Conservation (phyloP, 2,888 invertebrate species). For the Patella ulyssiponensis region DNA sequence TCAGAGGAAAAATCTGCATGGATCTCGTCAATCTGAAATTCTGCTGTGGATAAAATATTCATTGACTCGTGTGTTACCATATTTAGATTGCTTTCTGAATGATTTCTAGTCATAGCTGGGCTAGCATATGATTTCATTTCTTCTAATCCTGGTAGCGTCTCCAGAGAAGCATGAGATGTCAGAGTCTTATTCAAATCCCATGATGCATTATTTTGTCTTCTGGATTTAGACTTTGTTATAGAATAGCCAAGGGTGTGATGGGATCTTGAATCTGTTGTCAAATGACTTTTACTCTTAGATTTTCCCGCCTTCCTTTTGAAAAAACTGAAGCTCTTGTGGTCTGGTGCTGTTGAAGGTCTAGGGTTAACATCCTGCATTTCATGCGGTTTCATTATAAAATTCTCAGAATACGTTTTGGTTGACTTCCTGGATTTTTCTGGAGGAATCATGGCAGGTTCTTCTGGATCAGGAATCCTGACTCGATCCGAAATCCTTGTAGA, state of each 20-base stretch:
- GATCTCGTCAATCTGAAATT: conserved; percentile 17
- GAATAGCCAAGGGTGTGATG: not conserved
- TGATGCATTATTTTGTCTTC: not conserved
- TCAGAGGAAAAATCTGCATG: conserved; percentile 24
- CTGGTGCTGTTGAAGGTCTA: not conserved
- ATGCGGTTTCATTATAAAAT: not conserved
- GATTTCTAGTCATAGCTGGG: not conserved
- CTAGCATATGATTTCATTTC: not conserved
- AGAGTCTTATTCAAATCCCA: not conserved
- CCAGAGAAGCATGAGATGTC: not conserved
- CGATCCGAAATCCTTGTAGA: not conserved
- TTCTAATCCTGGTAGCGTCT: not conserved
- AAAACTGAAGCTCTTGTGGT: not conserved
- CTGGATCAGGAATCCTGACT: conserved; percentile 8
- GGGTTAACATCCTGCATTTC: not conserved
- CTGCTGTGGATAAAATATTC: conserved; percentile 12
- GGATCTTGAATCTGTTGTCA: not conserved
- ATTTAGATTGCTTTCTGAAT: not conserved
- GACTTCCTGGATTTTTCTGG: not conserved
- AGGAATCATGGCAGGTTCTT: not conserved
- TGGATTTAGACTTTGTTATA: not conserved
- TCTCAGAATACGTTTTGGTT: conserved; percentile 9
- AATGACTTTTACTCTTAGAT: not conserved
- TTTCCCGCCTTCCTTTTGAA: not conserved
- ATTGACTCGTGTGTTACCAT: not conserved